Evolutionary conservation across 2,888 invertebrate species (phyloP), one percentile per base, ranked within the genome.

Genomic region (Ormyrus pomaceus): DNA sequence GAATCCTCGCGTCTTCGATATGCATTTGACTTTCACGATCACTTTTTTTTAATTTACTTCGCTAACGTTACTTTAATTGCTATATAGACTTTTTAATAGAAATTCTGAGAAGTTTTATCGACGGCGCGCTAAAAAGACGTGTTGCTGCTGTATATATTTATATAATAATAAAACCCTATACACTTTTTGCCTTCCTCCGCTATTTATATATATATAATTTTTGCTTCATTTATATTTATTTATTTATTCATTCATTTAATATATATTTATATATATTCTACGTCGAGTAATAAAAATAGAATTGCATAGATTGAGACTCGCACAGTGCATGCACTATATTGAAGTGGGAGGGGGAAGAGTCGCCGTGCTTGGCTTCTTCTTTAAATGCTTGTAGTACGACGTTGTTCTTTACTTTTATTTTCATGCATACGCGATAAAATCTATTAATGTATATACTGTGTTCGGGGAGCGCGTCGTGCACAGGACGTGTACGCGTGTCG

Each of bases 261-360:
- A 66, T 83, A 78, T 81, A 64, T 71, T 4, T 34, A 34, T 34
- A 34, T 34, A 34, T 34, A 34, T 34, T 76, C 84, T 86, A 87
- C 82, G 84, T 89, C 85, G 84, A 89, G 89, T 90, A 90, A 89
- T 89, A 90, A 90, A 90, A 90, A 90, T 90, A 90, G 89, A 90
- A 90, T 90, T 89, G 89, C 89, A 88, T 89, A 88, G 88, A 89
- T 88, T 88, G 88, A 89, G 87, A 90, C 87, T 88, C 87, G 86
- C 87, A 84, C 83, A 88, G 87, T 87, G 87, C 88, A 89, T 89
- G 88, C 88, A 88, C 86, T 86, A 34, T 88, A 88, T 84, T 82
- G 62, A 69, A 79, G 68, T 72, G 75, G 48, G 50, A 53, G 55
- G 77, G 77, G 48, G 66, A 76, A 76, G 79, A 78, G 61, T 74